Conservation (phyloP, 23 tunicate species). For the Styela clava region DNA sequence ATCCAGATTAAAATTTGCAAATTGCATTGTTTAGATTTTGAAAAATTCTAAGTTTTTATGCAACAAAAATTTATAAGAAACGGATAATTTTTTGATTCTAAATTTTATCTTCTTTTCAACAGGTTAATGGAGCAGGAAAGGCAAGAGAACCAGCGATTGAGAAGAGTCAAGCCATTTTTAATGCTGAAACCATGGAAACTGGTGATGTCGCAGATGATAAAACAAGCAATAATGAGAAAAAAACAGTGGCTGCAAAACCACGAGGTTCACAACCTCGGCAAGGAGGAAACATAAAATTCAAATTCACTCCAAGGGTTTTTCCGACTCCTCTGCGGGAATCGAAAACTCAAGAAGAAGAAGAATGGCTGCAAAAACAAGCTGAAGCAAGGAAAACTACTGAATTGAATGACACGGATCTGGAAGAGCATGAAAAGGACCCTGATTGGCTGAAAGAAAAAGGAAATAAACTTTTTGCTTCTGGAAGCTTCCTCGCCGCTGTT, state of each 20-base stretch:
- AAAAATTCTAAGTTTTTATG: too few relatives aligned
- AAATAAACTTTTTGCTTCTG: conserved; percentile 58
- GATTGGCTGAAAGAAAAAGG: conserved; percentile 94
- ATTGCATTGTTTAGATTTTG: too few relatives aligned
- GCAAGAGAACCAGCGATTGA: neutral
- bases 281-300: conserved; percentile 62
- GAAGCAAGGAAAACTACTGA: conserved; percentile 69
- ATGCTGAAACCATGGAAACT: neutral
- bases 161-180: neutral
- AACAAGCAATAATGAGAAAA: conserved; percentile 7
- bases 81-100: too few relatives aligned
- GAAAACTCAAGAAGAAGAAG: conserved; percentile 78
- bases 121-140: neutral
- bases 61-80: too few relatives aligned
- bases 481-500: conserved; percentile 59
- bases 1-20: too few relatives aligned
- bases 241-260: conserved; percentile 11
- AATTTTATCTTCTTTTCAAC: neutral
- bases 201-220: neutral
- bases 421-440: conserved; percentile 90
- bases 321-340: conserved; percentile 98
- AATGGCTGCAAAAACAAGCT: conserved; percentile 95
- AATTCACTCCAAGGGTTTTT: conserved; percentile 84
- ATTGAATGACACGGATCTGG: conserved; percentile 68
- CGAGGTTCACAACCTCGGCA: conserved; percentile 41